Evolutionary conservation across 2,797 vertebrate genomes (phyloP).

Genomic region (Hapalemur alaotrensis): DNA sequence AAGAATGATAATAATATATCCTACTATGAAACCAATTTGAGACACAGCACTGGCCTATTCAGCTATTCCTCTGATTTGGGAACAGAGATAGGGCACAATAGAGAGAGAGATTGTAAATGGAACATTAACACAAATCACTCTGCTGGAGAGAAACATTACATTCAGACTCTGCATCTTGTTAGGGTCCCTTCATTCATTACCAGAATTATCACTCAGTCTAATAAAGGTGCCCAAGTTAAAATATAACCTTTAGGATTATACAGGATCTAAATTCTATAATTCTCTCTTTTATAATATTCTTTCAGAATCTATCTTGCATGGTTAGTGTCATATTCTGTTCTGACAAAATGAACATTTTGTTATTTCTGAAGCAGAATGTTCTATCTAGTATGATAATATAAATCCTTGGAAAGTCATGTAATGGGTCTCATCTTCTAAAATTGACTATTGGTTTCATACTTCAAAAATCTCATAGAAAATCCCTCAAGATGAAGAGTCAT

Average conservation of each 20-base stretch:
- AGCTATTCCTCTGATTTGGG: background rate
- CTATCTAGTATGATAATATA: conserved; percentile 13
- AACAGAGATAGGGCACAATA: background rate
- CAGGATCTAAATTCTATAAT: background rate
- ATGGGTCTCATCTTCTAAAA: conserved; percentile 18
- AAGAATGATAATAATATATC: conserved; percentile 51
- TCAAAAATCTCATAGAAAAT: conserved; percentile 28
- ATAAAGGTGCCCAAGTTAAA: background rate
- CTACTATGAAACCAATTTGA: background rate
- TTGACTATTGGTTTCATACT: background rate
- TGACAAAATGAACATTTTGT: conserved; percentile 28
- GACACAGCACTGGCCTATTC: background rate
- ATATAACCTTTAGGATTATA: background rate
- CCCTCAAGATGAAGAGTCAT: background rate
- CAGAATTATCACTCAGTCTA: background rate
- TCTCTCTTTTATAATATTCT: background rate
- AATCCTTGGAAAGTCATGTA: conserved; percentile 24
- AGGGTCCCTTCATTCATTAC: background rate
- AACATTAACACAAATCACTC: background rate
- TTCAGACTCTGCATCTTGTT: background rate
- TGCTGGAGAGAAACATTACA: background rate
- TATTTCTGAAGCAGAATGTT: conserved; percentile 22
- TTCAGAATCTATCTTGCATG: conserved; percentile 11
- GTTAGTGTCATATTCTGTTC: background rate
- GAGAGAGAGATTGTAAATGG: background rate